Percentiles rank a stretch among this genome's conserved stretches.
phyloP scores from a whole-genome alignment of 2,888 invertebrate species.

The Euproctis similis region DNA sequence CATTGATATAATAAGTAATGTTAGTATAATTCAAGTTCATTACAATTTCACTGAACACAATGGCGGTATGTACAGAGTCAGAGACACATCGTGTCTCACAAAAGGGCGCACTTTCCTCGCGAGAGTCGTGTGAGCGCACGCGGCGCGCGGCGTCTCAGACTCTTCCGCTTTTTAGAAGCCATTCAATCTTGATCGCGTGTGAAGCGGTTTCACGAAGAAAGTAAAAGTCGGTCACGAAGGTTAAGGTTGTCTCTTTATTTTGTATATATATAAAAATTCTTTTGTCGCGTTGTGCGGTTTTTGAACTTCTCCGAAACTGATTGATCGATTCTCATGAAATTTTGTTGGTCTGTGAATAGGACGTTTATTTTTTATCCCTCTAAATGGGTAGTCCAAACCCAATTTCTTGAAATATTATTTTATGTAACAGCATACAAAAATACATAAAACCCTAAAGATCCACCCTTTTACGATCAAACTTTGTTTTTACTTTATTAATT shows the following conservation, averaged over 20 bases:
- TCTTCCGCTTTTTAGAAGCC: conserved; percentile 63
- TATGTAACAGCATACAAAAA: too few relatives aligned
- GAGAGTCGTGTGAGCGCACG: conserved; percentile 57
- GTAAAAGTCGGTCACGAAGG: conserved; percentile 63
- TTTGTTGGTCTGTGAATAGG: too few relatives aligned
- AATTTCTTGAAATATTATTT: too few relatives aligned
- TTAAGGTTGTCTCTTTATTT: conserved; percentile 16
- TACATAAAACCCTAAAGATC: too few relatives aligned
- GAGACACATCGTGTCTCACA: conserved; percentile 8
- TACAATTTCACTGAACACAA: neutral
- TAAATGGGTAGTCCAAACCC: too few relatives aligned
- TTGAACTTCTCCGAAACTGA: too few relatives aligned
- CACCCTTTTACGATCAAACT: too few relatives aligned
- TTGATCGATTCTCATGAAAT: too few relatives aligned
- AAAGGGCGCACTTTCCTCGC: conserved; percentile 30
- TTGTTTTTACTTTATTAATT: too few relatives aligned
- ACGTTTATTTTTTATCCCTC: too few relatives aligned
- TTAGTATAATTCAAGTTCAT: neutral
- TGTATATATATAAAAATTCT: too few relatives aligned
- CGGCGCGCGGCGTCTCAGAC: conserved; percentile 29
- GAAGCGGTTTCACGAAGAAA: conserved; percentile 68
- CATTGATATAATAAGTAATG: neutral
- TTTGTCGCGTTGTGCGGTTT: too few relatives aligned
- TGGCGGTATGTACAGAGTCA: conserved; percentile 1
- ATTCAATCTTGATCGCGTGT: conserved; percentile 48